These are phyloP conservation scores for Pelochelys cantorii DNA, from an alignment of 2,797 vertebrate species.

Conservation along the genomic window DNA sequence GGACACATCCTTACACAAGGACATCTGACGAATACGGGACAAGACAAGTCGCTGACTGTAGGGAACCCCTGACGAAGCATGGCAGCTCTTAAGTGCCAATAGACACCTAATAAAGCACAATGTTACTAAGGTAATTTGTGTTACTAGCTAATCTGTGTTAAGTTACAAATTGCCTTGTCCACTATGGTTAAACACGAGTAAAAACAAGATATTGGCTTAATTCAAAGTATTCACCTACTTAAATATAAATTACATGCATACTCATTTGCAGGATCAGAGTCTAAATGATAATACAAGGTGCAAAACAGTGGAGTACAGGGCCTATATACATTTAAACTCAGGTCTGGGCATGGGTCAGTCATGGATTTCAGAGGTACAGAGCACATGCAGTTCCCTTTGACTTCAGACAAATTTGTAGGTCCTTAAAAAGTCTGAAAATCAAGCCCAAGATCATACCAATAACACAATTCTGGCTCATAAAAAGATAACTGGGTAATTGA, in stretches of 20 bases:
- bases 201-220: neutral
- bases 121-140: neutral
- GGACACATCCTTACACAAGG: neutral
- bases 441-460: neutral
- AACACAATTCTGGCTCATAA: neutral
- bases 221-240: neutral
- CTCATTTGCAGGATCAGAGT: neutral
- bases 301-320: neutral
- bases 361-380: fast-evolving
- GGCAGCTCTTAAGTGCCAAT: neutral
- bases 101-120: neutral
- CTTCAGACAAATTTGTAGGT: neutral
- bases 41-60: neutral
- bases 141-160: neutral
- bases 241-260: neutral
- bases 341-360: fast-evolving
- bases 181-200: neutral
- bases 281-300: fast-evolving
- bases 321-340: neutral
- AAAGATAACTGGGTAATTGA: neutral
- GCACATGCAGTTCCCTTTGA: neutral
- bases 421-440: neutral
- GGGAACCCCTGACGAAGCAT: fast-evolving
- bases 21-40: neutral
- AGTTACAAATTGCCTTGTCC: neutral